Conservation (phyloP, 2,888 invertebrate genomes). For the Antheraea yamamai region DNA sequence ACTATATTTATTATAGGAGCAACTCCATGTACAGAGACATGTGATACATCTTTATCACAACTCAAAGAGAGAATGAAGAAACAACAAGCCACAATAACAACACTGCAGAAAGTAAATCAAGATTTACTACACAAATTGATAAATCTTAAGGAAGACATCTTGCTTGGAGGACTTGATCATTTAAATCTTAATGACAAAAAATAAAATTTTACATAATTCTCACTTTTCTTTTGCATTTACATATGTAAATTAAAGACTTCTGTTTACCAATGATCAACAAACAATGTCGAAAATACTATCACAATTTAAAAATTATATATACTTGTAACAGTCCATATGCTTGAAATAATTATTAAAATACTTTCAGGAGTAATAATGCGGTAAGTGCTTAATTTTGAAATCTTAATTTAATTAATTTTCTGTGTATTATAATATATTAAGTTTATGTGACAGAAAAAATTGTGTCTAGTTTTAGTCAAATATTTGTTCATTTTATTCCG, state of each 20-base stretch:
- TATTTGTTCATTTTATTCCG: background rate
- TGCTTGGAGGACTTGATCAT: conserved; percentile 42
- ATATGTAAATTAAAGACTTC: background rate
- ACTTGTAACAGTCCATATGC: background rate
- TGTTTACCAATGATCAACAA: background rate
- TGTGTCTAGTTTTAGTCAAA: background rate
- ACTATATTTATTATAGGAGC: conserved; percentile 3
- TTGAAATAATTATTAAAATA: too few species aligned
- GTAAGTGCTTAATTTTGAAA: background rate
- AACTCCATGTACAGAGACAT: conserved; percentile 50
- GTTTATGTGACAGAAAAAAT: background rate
- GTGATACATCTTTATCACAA: conserved; percentile 52
- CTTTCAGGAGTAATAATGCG: background rate
- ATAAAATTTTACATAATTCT: background rate
- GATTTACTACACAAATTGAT: conserved; percentile 55
- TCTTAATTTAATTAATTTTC: background rate
- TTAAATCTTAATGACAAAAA: conserved; percentile 30
- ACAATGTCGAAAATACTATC: background rate
- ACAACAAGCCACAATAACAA: conserved; percentile 54
- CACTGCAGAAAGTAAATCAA: conserved; percentile 59
- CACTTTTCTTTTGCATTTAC: background rate
- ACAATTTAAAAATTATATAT: background rate
- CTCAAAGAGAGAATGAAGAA: conserved; percentile 57
- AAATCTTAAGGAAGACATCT: conserved; percentile 33
- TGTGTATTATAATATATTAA: background rate